phyloP scores from a whole-genome alignment of 2,888 invertebrate genomes.

The Criorhina ranunculi region DNA sequence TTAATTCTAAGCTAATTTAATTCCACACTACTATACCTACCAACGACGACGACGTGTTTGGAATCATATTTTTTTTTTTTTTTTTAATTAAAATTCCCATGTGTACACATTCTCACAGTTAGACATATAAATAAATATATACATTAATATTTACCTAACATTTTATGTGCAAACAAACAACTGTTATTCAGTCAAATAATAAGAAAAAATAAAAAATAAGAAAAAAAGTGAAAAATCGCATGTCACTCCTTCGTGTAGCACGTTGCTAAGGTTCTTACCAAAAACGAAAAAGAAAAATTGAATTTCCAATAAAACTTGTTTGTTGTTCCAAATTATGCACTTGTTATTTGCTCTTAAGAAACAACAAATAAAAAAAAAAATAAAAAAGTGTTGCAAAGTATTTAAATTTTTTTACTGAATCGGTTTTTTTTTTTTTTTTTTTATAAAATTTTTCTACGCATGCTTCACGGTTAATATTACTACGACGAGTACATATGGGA shows the following conservation, averaged over 20 bases:
- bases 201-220: slow-evolving; percentile 13
- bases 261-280: slow-evolving; percentile 50
- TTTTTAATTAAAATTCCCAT: no score
- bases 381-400: not conserved
- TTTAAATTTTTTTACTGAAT: no score
- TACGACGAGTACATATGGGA: no score
- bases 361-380: no score
- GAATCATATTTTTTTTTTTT: no score
- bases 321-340: no score
- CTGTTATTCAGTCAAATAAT: slow-evolving; percentile 2
- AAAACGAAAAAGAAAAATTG: not conserved
- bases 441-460: not conserved
- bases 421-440: not conserved
- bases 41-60: no score
- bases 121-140: no score
- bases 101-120: not conserved
- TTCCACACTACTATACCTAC: no score
- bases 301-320: not conserved
- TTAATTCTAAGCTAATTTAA: not conserved
- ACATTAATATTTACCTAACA: not conserved
- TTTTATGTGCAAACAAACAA: slow-evolving; percentile 25
- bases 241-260: slow-evolving; percentile 45
- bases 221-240: slow-evolving; percentile 32
- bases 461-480: no score
- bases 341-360: no score